These are phyloP conservation scores for Anoplopoma fimbria DNA, from an alignment of 2,113 vertebrate genomes.

Conservation along the genomic window DNA sequence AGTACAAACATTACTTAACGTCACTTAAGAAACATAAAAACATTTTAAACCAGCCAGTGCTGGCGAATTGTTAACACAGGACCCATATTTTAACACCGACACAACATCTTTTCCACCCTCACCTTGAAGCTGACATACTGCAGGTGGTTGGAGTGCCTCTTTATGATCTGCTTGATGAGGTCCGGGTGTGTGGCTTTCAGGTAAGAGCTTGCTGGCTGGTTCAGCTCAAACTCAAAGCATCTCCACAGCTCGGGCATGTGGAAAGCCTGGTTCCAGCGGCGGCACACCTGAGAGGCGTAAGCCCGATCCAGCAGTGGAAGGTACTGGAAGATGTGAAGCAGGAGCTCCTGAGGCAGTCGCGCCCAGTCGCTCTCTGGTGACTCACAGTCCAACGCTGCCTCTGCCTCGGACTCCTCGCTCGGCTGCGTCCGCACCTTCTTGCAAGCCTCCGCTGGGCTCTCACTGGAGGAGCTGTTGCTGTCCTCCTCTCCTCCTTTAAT, in stretches of 20 bases:
- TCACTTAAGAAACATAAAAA: not conserved
- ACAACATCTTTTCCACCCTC: constrained; percentile 5
- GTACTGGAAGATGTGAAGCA: constrained; percentile 94
- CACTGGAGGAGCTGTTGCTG: constrained; percentile 77
- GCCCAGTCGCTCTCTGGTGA: constrained; percentile 84
- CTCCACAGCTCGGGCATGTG: constrained; percentile 98
- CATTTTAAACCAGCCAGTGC: not conserved
- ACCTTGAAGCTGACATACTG: constrained; percentile 99
- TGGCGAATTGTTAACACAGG: not conserved
- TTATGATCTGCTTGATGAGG: constrained; percentile 97
- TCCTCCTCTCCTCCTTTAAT: constrained; percentile 84
- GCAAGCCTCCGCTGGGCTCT: constrained; percentile 72
- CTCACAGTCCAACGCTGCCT: not conserved
- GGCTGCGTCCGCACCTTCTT: constrained; percentile 84
- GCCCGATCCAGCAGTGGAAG: constrained; percentile 94
- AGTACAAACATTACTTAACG: constrained; percentile 54
- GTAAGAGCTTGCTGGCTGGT: constrained; percentile 95
- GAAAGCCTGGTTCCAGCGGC: constrained; percentile 95
- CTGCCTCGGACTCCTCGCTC: not conserved
- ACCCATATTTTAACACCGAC: not conserved
- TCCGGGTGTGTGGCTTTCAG: constrained; percentile 96
- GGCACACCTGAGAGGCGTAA: constrained; percentile 94
- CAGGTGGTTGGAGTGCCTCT: constrained; percentile 95
- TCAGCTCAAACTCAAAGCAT: constrained; percentile 97
- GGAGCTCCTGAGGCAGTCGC: constrained; percentile 91